These are phyloP conservation scores for Serrognathus titanus DNA, from an alignment of 2,888 invertebrate genomes.

Conservation along the genomic window DNA sequence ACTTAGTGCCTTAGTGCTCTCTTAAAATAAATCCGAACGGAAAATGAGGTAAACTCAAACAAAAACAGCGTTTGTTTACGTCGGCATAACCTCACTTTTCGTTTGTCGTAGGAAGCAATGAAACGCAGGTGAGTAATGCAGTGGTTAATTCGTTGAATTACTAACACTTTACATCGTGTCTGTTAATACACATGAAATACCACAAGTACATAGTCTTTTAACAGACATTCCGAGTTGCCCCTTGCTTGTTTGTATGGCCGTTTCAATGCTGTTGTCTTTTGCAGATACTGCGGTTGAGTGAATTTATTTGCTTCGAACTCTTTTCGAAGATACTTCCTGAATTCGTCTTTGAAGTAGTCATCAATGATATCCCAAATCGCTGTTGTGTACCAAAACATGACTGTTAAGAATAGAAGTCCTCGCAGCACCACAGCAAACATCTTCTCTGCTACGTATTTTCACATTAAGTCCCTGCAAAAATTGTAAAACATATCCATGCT, in stretches of 20 bases:
- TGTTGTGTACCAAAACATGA: conserved; percentile 70
- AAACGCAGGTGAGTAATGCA: too few species aligned
- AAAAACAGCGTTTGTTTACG: conserved; percentile 2
- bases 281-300: conserved; percentile 17
- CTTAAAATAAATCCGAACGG: too few species aligned
- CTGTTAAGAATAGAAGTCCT: conserved; percentile 60
- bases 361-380: conserved; percentile 71
- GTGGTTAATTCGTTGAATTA: neutral
- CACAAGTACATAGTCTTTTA: neutral
- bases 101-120: neutral
- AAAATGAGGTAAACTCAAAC: too few species aligned
- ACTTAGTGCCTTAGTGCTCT: too few species aligned
- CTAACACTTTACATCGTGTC: neutral
- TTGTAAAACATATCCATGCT: conserved; percentile 52
- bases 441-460: conserved; percentile 25
- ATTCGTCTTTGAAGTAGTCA: conserved; percentile 70
- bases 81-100: conserved; percentile 6
- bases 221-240: neutral
- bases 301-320: conserved; percentile 39
- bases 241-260: neutral
- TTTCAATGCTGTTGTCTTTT: neutral
- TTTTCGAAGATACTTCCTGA: conserved; percentile 58
- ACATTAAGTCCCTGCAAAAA: conserved; percentile 27
- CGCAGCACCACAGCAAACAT: conserved; percentile 66
- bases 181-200: neutral